phyloP scores from a whole-genome alignment of 92 coral and sea anemone genomes.

The Ricordea florida region DNA sequence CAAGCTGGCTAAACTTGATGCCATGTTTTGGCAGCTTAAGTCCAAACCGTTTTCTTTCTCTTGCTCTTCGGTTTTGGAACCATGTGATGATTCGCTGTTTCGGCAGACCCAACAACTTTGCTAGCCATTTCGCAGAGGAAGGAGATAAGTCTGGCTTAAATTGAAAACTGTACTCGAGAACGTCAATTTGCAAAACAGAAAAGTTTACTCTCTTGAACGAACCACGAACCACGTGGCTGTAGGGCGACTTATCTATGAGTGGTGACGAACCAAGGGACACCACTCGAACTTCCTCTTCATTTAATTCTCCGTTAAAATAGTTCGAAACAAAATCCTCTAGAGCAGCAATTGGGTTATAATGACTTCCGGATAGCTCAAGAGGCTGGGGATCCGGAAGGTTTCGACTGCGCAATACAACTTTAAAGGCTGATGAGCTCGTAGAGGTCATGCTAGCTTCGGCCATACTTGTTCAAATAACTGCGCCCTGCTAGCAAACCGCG shows the following conservation, averaged over 20 bases:
- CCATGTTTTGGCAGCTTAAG: neutral
- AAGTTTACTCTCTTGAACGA: neutral
- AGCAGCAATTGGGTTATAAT: neutral
- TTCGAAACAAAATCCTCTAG: conserved; percentile 19
- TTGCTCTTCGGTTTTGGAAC: conserved; percentile 31
- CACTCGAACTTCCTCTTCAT: neutral
- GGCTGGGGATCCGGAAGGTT: too few relatives aligned
- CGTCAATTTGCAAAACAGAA: neutral
- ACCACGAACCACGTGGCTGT: too few relatives aligned
- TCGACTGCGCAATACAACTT: too few relatives aligned
- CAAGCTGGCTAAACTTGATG: conserved; percentile 1
- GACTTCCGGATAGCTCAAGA: too few relatives aligned
- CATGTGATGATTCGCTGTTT: conserved; percentile 28
- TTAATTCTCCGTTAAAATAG: conserved; percentile 4
- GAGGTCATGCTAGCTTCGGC: too few relatives aligned
- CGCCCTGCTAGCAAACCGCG: too few relatives aligned
- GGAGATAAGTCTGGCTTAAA: conserved; percentile 18
- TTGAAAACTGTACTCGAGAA: conserved; percentile 9
- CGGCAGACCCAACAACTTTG: conserved; percentile 3
- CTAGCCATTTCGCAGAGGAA: conserved; percentile 5
- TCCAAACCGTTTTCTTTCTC: conserved; percentile 13
- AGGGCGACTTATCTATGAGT: too few relatives aligned
- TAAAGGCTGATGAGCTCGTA: too few relatives aligned
- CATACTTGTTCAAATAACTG: too few relatives aligned
- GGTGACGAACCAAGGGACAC: too few relatives aligned